phyloP scores from a whole-genome alignment of 2,797 vertebrate genomes.

The Rhinella marina region DNA sequence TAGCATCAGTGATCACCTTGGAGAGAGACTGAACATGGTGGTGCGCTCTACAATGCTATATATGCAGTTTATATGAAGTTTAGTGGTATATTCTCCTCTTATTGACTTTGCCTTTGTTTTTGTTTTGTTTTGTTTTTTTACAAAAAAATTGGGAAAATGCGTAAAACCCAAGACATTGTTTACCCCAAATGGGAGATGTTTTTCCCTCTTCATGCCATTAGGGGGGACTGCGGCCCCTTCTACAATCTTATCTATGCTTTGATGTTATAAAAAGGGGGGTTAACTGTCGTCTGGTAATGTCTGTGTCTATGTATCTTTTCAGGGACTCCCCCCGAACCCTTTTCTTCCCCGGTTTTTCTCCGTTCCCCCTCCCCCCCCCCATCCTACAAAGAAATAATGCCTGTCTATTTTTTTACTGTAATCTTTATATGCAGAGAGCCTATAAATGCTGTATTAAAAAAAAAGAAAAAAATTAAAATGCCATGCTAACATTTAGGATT shows the following conservation, averaged over 20 bases:
- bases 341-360: constrained; percentile 50
- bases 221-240: constrained; percentile 37
- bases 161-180: constrained; percentile 32
- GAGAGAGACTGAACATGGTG: constrained; percentile 3
- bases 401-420: constrained; percentile 64
- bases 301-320: constrained; percentile 62
- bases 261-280: constrained; percentile 59
- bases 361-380: constrained; percentile 25
- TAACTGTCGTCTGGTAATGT: constrained; percentile 61
- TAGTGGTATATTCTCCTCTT: constrained; percentile 34
- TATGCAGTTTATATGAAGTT: constrained; percentile 43
- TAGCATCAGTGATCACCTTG: background rate
- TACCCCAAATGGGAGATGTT: constrained; percentile 45
- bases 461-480: constrained; percentile 48
- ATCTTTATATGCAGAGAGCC: constrained; percentile 63
- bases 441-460: constrained; percentile 63
- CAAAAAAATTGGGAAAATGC: constrained; percentile 25
- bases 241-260: constrained; percentile 59
- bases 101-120: constrained; percentile 46
- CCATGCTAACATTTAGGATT: constrained; percentile 61
- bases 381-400: constrained; percentile 61
- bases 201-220: constrained; percentile 46
- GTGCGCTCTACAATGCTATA: constrained; percentile 4
- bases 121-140: constrained; percentile 7
- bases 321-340: constrained; percentile 57